phyloP scores from a whole-genome alignment of 2,797 vertebrate genomes.

The Acrocephalus scirpaceus region DNA sequence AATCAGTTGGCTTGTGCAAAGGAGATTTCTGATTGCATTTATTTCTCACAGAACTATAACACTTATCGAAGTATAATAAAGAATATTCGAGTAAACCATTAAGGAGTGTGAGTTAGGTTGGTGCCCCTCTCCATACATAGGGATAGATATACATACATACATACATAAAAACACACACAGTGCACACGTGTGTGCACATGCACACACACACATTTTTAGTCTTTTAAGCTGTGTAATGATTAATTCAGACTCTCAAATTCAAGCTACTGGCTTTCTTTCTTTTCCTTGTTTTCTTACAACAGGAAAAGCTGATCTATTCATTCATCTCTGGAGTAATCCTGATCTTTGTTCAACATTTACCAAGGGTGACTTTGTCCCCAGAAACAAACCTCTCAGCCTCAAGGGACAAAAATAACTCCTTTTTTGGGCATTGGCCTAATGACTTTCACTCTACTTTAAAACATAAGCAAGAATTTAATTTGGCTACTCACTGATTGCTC shows the following conservation, averaged over 20 bases:
- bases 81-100: slow-evolving; percentile 31
- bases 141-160: background rate
- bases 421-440: slow-evolving; percentile 22
- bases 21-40: slow-evolving; percentile 65
- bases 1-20: slow-evolving; percentile 60
- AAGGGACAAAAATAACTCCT: slow-evolving; percentile 25
- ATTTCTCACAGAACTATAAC: slow-evolving; percentile 61
- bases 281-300: background rate
- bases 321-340: background rate
- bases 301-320: background rate
- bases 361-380: background rate
- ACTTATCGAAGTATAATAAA: slow-evolving; percentile 35
- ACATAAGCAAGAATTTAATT: background rate
- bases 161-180: slow-evolving; percentile 15
- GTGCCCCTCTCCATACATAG: slow-evolving; percentile 2
- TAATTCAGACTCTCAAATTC: slow-evolving; percentile 1
- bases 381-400: slow-evolving; percentile 6
- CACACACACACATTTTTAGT: background rate
- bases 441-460: background rate
- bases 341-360: background rate
- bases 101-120: slow-evolving; percentile 9
- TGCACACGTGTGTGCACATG: background rate
- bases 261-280: background rate
- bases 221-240: background rate
- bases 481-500: background rate